phyloP scores from a whole-genome alignment of 2,888 invertebrate genomes.

The Trichacis sp. region DNA sequence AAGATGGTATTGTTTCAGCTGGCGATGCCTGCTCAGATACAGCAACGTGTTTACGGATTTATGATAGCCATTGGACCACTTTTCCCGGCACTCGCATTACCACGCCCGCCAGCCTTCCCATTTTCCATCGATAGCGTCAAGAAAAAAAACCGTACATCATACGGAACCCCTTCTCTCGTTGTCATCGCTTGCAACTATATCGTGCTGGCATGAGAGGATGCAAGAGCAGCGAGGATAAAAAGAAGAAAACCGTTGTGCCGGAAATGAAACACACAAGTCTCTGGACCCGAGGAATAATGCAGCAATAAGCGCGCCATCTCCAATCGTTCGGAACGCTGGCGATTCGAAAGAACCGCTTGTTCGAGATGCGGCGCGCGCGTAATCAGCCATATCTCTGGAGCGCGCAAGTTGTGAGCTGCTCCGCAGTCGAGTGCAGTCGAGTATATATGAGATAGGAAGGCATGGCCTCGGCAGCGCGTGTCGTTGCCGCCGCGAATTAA shows the following conservation, averaged over 20 bases:
- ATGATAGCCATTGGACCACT: not conserved
- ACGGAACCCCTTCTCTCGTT: too few relatives aligned
- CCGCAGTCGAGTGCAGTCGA: too few relatives aligned
- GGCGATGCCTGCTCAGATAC: not conserved
- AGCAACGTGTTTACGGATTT: not conserved
- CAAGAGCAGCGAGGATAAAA: too few relatives aligned
- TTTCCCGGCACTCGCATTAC: too few relatives aligned
- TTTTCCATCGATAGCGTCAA: too few relatives aligned
- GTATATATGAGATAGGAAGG: not conserved
- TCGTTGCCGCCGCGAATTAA: constrained; percentile 37
- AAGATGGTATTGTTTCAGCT: constrained; percentile 24
- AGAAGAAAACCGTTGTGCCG: constrained; percentile 30
- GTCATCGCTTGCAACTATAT: too few relatives aligned
- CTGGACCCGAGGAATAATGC: constrained; percentile 35
- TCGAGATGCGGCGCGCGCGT: constrained; percentile 35
- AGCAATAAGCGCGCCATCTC: constrained; percentile 35
- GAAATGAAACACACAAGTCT: constrained; percentile 39
- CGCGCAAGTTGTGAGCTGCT: too few relatives aligned
- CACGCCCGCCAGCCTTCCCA: too few relatives aligned
- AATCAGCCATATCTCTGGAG: constrained; percentile 35
- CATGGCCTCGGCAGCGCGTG: constrained; percentile 37
- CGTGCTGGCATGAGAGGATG: too few relatives aligned
- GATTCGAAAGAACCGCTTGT: constrained; percentile 40
- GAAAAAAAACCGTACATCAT: too few relatives aligned
- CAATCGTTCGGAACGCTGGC: constrained; percentile 38